Evolutionary conservation across 2,888 invertebrate species (phyloP).

Genomic region (Macrosiphum euphorbiae): DNA sequence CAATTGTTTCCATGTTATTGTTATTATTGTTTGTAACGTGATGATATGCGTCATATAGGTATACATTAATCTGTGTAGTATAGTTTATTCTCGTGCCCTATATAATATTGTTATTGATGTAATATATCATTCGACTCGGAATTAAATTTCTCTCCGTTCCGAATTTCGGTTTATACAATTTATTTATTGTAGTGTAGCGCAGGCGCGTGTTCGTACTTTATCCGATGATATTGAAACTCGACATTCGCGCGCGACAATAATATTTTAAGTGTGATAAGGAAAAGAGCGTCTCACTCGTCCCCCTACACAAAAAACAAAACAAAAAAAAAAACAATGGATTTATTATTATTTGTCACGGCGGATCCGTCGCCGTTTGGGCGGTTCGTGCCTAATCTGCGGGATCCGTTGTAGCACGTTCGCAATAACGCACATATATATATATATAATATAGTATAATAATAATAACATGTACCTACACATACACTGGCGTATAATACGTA

Average conservation of each 20-base stretch:
- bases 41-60: not conserved
- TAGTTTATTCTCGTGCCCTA: not conserved
- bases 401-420: slow-evolving; percentile 59
- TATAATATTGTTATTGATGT: not conserved
- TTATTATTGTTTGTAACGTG: not conserved
- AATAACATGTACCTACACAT: not conserved
- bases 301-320: not conserved
- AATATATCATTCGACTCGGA: not conserved
- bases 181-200: not conserved
- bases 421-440: not conserved
- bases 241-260: slow-evolving; percentile 36
- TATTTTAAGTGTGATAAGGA: slow-evolving; percentile 33
- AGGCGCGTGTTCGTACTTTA: not conserved
- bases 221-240: slow-evolving; percentile 5
- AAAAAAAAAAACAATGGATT: slow-evolving; percentile 50
- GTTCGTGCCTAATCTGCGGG: slow-evolving; percentile 63
- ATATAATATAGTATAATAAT: slow-evolving; percentile 10
- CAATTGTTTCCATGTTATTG: not conserved
- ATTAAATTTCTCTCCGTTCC: not conserved
- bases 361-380: slow-evolving; percentile 46
- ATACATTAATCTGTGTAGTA: not conserved
- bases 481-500: slow-evolving; percentile 4
- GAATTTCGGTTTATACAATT: not conserved
- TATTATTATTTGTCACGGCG: slow-evolving; percentile 26
- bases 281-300: not conserved